Evolutionary conservation across 2,888 invertebrate genomes (phyloP).

Genomic region (Plagodis dolabraria): DNA sequence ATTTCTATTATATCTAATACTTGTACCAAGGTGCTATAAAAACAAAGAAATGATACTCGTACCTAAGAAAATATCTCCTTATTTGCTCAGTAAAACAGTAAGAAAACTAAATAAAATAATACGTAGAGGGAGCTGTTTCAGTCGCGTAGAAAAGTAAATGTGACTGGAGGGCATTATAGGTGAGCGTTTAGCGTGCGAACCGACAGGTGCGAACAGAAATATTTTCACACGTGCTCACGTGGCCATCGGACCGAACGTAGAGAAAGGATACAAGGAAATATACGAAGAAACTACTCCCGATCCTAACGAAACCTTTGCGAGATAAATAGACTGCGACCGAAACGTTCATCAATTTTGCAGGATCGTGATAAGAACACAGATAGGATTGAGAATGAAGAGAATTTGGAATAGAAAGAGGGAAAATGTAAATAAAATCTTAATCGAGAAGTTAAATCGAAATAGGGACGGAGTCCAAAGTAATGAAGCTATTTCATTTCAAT

Average conservation of each 20-base stretch:
- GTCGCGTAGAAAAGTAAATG: conserved; percentile 59
- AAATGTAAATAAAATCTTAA: conserved; percentile 31
- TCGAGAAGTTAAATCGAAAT: conserved; percentile 25
- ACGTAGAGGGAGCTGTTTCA: conserved; percentile 47
- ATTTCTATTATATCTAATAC: no score
- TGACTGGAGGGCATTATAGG: conserved; percentile 64
- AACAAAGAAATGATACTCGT: no score
- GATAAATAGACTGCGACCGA: conserved; percentile 45
- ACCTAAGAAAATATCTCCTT: background rate
- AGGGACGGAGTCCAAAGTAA: conserved; percentile 15
- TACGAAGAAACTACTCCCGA: conserved; percentile 43
- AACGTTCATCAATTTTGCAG: conserved; percentile 47
- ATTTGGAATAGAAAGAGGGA: conserved; percentile 27
- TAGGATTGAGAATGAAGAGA: conserved; percentile 26
- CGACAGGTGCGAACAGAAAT: conserved; percentile 65
- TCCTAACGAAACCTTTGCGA: conserved; percentile 38
- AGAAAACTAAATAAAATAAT: conserved; percentile 43
- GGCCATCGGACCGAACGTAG: conserved; percentile 37
- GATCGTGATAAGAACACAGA: conserved; percentile 38
- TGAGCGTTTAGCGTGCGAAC: conserved; percentile 61
- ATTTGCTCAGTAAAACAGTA: conserved; percentile 21
- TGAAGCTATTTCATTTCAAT: conserved; percentile 31
- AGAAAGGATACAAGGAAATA: conserved; percentile 60
- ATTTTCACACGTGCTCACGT: conserved; percentile 46
- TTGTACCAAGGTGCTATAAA: no score